phyloP scores from a whole-genome alignment of 1,140 invertebrate species.

The Chionoecetes opilio region DNA sequence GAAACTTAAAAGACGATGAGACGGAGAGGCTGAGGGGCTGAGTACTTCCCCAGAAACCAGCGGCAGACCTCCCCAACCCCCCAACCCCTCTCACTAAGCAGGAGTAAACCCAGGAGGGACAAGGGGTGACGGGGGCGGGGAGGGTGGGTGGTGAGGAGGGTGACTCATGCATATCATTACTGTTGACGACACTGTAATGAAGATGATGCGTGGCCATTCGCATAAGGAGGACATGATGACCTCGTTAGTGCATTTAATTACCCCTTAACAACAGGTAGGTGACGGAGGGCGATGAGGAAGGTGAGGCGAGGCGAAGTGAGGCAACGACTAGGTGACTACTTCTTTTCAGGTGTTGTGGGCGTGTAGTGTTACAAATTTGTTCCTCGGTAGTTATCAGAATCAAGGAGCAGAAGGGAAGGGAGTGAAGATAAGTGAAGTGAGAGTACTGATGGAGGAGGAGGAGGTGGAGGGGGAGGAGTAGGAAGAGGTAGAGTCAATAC shows the following conservation, averaged over 20 bases:
- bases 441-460: not conserved
- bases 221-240: not conserved
- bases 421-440: not conserved
- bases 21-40: not conserved
- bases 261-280: not conserved
- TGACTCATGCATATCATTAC: constrained; percentile 20
- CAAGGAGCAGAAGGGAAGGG: not conserved
- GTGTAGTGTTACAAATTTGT: not conserved
- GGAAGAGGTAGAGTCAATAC: not conserved
- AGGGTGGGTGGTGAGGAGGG: not conserved
- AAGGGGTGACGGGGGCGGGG: not conserved
- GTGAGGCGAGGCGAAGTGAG: no score
- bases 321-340: not conserved
- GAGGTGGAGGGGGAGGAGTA: not conserved
- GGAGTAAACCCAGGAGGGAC: not conserved
- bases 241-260: constrained; percentile 21
- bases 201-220: not conserved
- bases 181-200: not conserved
- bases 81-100: not conserved
- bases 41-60: not conserved
- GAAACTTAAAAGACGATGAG: not conserved
- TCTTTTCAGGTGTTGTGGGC: constrained; percentile 3
- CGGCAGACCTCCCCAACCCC: not conserved
- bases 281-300: not conserved
- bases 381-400: not conserved